A percentile compares a stretch with the other conserved stretches of the same genome.
Conservation (phyloP, 2,113 vertebrate species). For the Camelus dromedarius region DNA sequence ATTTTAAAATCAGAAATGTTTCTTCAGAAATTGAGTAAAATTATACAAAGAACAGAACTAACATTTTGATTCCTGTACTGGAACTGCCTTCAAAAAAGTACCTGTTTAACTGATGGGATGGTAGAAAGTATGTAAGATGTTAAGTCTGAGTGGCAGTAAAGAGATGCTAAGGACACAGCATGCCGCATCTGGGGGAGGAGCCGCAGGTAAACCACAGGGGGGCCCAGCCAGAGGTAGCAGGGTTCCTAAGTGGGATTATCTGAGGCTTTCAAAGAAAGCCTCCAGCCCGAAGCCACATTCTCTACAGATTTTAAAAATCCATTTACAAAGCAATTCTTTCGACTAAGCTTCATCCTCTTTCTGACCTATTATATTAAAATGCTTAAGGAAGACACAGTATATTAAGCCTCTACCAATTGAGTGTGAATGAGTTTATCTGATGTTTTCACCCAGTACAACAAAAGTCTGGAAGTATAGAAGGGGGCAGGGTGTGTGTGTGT, state of each 20-base stretch:
- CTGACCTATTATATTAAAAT: conserved; percentile 32
- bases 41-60: background rate
- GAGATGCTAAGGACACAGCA: background rate
- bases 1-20: background rate
- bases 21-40: background rate
- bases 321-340: conserved; percentile 54
- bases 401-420: conserved; percentile 38
- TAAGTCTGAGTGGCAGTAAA: background rate
- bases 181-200: no score
- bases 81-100: background rate
- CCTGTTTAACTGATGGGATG: background rate
- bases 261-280: background rate
- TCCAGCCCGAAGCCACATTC: background rate
- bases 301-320: conserved; percentile 26
- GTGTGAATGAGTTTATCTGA: conserved; percentile 46
- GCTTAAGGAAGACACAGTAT: background rate
- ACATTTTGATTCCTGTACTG: background rate
- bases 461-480: background rate
- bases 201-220: background rate
- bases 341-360: background rate
- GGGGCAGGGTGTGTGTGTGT: accelerated
- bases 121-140: background rate
- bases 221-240: accelerated
- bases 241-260: background rate
- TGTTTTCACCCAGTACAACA: background rate